phyloP scores from a whole-genome alignment of 2,113 vertebrate genomes.

The Panthera uncia region DNA sequence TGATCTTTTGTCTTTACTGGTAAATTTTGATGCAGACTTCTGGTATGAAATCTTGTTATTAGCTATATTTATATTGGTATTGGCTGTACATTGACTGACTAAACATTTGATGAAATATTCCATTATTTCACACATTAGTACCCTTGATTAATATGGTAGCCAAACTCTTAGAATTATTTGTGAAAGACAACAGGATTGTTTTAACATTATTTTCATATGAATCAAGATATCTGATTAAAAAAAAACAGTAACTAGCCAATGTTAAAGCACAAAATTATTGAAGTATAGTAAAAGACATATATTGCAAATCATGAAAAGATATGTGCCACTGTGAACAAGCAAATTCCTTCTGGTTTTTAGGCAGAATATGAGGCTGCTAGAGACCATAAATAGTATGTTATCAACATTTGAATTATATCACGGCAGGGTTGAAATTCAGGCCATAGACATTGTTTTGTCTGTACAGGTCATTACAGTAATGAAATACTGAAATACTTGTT shows the following conservation, averaged over 20 bases:
- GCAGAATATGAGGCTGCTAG: not conserved
- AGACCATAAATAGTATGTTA: not conserved
- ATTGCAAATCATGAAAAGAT: not conserved
- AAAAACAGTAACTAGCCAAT: not conserved
- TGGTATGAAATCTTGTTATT: not conserved
- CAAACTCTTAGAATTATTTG: not conserved
- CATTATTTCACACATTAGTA: conserved; percentile 22
- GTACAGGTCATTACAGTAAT: not conserved
- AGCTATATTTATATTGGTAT: not conserved
- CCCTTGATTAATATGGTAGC: not conserved
- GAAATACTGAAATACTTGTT: not conserved
- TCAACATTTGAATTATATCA: not conserved
- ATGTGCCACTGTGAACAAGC: not conserved
- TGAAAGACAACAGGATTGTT: conserved; percentile 46
- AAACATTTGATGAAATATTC: not conserved
- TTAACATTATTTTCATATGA: conserved; percentile 60
- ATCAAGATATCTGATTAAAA: conserved; percentile 14
- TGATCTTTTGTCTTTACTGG: not conserved
- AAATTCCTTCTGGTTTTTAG: not conserved
- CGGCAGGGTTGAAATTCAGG: not conserved
- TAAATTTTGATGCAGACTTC: not conserved
- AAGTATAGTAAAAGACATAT: not conserved
- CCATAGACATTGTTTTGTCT: not conserved
- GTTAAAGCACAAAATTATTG: not conserved
- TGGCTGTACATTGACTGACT: not conserved